Conservation (phyloP, 2,113 vertebrate genomes). For the Atlantisia rogersi region DNA sequence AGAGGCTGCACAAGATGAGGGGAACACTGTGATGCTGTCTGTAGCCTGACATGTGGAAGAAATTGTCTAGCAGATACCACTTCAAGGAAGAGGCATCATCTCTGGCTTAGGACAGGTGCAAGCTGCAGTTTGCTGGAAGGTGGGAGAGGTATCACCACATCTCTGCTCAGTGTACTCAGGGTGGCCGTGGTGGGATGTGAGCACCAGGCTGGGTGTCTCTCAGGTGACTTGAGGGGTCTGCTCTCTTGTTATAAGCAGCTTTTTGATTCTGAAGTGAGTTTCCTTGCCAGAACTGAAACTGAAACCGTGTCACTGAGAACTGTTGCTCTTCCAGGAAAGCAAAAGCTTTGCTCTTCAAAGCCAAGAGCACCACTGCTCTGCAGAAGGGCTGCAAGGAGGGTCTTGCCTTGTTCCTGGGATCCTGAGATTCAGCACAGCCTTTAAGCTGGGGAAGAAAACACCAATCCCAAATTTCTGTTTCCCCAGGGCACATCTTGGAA, state of each 20-base stretch:
- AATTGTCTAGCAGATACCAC: background rate
- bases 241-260: background rate
- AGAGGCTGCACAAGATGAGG: background rate
- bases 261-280: background rate
- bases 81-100: background rate
- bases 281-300: background rate
- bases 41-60: background rate
- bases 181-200: background rate
- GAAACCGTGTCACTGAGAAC: background rate
- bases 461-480: background rate
- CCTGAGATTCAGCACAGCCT: background rate
- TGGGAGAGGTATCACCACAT: accelerated
- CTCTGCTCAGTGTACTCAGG: background rate
- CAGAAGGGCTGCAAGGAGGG: background rate
- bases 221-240: background rate
- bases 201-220: background rate
- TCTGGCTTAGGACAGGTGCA: background rate
- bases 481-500: background rate
- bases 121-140: background rate
- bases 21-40: background rate
- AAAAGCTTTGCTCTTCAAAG: background rate
- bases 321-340: background rate
- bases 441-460: background rate
- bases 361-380: background rate
- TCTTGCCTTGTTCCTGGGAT: background rate